Conservation (phyloP, 2,113 vertebrate genomes). For the Odobenus rosmarus region DNA sequence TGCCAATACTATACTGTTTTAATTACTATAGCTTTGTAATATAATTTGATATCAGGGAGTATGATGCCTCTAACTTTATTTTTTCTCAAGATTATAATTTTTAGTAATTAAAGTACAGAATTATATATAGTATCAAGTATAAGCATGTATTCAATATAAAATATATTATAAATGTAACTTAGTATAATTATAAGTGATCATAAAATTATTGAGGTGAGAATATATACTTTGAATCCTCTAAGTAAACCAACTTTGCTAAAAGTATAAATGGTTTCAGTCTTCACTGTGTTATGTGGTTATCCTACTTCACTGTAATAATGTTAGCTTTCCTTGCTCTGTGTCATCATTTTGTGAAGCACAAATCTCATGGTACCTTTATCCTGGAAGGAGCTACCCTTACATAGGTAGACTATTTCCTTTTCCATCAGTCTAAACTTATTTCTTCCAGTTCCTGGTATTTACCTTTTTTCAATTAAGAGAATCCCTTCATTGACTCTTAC, state of each 20-base stretch:
- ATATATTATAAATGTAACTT: background rate
- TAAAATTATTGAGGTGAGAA: background rate
- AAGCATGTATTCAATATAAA: background rate
- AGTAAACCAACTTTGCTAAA: background rate
- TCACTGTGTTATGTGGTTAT: background rate
- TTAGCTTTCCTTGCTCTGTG: background rate
- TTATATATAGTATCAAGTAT: background rate
- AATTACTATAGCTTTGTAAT: background rate
- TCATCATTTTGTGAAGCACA: background rate
- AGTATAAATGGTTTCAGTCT: background rate
- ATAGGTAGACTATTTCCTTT: background rate
- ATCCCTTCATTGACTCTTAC: background rate
- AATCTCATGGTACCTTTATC: background rate
- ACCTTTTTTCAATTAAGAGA: background rate
- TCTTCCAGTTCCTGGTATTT: background rate
- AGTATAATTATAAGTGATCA: background rate
- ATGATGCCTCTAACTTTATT: background rate
- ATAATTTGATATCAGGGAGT: background rate
- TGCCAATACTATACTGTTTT: background rate
- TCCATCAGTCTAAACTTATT: background rate
- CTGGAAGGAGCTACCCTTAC: background rate
- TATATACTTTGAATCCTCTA: background rate
- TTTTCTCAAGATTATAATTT: background rate
- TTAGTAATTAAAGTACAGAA: background rate
- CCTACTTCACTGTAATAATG: background rate